Conservation (phyloP, 2,113 vertebrate species). For the Apodemus sylvaticus region DNA sequence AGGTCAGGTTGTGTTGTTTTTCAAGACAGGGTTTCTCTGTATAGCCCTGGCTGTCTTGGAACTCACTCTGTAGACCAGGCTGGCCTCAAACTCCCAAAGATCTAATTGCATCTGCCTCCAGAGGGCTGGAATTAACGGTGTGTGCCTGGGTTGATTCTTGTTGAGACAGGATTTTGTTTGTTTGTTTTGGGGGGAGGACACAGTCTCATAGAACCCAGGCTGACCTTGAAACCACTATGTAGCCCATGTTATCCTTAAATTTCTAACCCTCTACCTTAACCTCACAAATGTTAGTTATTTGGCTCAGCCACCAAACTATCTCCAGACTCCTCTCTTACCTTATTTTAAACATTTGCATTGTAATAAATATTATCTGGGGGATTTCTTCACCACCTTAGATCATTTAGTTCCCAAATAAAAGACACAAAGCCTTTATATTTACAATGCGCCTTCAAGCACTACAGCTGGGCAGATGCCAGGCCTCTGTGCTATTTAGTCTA, state of each 20-base stretch:
- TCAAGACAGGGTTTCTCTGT: neutral
- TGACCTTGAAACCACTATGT: neutral
- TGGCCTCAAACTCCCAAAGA: neutral
- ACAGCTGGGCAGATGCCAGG: too few relatives aligned
- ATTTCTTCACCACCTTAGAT: too few relatives aligned
- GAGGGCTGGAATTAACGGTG: neutral
- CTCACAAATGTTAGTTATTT: neutral
- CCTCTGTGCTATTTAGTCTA: too few relatives aligned
- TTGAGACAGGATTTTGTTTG: neutral
- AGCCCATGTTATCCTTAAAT: neutral
- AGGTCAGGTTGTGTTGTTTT: neutral
- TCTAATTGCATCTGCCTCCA: neutral
- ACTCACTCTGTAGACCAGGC: neutral
- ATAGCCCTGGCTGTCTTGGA: neutral
- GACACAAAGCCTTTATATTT: too few relatives aligned
- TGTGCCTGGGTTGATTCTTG: neutral
- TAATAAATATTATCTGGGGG: too few relatives aligned
- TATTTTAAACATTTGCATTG: neutral
- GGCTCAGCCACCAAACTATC: neutral
- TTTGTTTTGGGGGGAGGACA: neutral
- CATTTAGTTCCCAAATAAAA: too few relatives aligned
- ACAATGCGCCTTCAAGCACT: too few relatives aligned
- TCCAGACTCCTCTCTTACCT: neutral
- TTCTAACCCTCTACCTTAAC: neutral
- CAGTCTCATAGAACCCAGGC: neutral